Evolutionary conservation across 1,140 invertebrate genomes (phyloP), one percentile per base, ranked within the genome.

Genomic region (Pogonomyrmex barbatus): DNA sequence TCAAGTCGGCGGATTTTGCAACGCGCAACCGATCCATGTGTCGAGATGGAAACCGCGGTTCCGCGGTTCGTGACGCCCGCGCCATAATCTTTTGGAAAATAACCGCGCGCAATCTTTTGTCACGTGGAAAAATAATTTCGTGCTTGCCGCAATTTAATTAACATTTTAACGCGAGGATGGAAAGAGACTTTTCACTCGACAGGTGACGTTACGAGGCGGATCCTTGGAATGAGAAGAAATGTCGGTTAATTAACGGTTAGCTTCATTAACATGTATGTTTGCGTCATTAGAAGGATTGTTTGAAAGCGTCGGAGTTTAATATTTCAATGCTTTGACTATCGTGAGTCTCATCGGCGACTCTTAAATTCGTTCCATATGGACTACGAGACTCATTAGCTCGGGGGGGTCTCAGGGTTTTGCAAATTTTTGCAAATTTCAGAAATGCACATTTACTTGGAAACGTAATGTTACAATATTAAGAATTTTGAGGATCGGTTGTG

Each of bases 1-100:
- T 83, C 79, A 45, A 83, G 68, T 73, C 63, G 65, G 47, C 36
- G 36, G 36, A 88, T 88, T 90, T 88, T 87, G 83, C 68, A 85
- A 79, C 63, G 63, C 75, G 68, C 73, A 65, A 78, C 85, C 88
- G 87, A 88, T 88, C 70, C 73, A 71, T 84, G 67, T 60, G 54
- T 62, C 42, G 68, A 58, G 79, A 83, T 83, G 60, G 79, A 83
- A 83, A 75, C 68, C 68, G 8, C 68, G 68, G 68, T 75, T 73
- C 68, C 54, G 68, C 79, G 39, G n/a, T n/a, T 33, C 67, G 52
- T n/a, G 42, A 71, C 78, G 24, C 54, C 17, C 39, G 67, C 12
- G 42, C 68, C 68, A 39, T 36, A 45, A 30, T 70, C 14, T 68
- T 54, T 33, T n/a, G n/a, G 14, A 81, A 81, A 70, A 24, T 24